These are phyloP conservation scores for Alcedo atthis DNA, from an alignment of 2,797 vertebrate genomes.

Conservation along the genomic window DNA sequence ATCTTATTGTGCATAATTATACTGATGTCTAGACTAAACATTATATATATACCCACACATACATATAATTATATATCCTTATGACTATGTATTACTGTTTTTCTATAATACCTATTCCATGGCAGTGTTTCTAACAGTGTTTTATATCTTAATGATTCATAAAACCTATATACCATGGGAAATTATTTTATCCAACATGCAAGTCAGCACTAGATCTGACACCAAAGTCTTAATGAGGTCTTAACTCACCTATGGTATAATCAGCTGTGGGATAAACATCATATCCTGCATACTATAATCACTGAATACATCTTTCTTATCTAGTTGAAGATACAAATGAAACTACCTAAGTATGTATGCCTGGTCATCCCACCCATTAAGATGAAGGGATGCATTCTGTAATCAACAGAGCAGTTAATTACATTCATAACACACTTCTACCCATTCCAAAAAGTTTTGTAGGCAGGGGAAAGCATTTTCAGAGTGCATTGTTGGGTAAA, in stretches of 20 bases:
- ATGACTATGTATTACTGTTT: constrained; percentile 69
- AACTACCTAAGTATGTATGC: constrained; percentile 29
- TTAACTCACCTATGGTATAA: constrained; percentile 64
- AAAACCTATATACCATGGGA: constrained; percentile 69
- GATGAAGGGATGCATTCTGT: constrained; percentile 55
- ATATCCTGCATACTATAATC: constrained; percentile 46
- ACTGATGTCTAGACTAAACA: constrained; percentile 71
- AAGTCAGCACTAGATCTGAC: constrained; percentile 67
- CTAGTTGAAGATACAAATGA: constrained; percentile 56
- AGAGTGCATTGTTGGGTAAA: constrained; percentile 28
- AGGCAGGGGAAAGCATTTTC: constrained; percentile 42
- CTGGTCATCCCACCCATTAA: constrained; percentile 70
- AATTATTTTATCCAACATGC: constrained; percentile 65
- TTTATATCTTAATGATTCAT: constrained; percentile 68
- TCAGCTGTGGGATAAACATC: constrained; percentile 63
- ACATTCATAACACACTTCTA: constrained; percentile 36
- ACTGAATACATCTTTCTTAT: constrained; percentile 58
- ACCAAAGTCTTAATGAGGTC: constrained; percentile 64
- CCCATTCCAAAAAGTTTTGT: constrained; percentile 34
- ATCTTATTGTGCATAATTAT: constrained; percentile 73
- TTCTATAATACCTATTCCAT: constrained; percentile 54
- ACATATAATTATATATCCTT: constrained; percentile 68
- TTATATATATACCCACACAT: constrained; percentile 68
- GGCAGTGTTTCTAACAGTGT: constrained; percentile 3
- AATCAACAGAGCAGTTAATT: constrained; percentile 59